Evolutionary conservation across 2,797 vertebrate genomes (phyloP).

Genomic region (Argyrosomus regius): DNA sequence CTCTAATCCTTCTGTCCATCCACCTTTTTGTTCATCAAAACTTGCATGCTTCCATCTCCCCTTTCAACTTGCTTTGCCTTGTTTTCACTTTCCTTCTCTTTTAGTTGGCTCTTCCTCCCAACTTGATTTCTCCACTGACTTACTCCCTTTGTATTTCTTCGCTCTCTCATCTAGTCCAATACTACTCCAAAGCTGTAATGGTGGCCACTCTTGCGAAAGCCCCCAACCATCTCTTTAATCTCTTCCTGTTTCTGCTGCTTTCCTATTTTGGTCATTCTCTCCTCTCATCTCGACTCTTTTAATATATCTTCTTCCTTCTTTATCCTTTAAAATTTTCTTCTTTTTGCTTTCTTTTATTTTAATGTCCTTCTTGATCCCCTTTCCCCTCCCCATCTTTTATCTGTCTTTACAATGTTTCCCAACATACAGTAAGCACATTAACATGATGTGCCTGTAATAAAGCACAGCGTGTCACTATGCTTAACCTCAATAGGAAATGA

Average conservation of each 20-base stretch:
- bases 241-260: conserved; percentile 22
- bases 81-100: neutral
- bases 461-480: neutral
- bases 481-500: conserved; percentile 1
- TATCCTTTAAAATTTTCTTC: neutral
- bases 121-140: conserved; percentile 28
- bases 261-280: conserved; percentile 18
- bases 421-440: neutral
- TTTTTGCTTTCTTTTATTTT: neutral
- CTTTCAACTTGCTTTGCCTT: conserved; percentile 5
- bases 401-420: neutral
- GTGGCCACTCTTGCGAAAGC: conserved; percentile 33
- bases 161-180: conserved; percentile 35
- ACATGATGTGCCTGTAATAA: neutral
- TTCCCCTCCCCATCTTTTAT: neutral
- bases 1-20: conserved; percentile 27
- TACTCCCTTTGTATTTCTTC: conserved; percentile 20
- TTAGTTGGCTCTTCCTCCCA: neutral
- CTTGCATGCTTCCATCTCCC: conserved; percentile 14
- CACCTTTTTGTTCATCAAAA: conserved; percentile 21
- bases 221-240: conserved; percentile 42
- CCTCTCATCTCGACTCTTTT: conserved; percentile 17
- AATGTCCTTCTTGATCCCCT: neutral
- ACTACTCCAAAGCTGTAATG: conserved; percentile 29
- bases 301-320: neutral